Percentiles rank a stretch among this genome's conserved stretches.
Evolutionary conservation across 1,140 invertebrate species (phyloP).

Genomic region (Drosophila burlai): DNA sequence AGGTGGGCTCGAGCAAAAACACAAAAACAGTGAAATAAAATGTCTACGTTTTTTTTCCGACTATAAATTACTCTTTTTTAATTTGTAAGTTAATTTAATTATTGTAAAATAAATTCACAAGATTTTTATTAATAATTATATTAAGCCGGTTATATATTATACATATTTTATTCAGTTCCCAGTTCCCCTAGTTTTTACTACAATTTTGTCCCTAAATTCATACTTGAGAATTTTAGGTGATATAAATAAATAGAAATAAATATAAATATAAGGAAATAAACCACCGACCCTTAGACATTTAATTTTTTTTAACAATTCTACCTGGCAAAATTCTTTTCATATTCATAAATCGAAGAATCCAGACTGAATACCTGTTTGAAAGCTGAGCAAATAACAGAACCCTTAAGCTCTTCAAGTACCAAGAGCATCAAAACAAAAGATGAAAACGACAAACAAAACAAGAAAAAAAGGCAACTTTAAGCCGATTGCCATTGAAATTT

Average conservation of each 20-base stretch:
- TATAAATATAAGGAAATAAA: no score
- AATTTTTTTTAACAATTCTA: background rate
- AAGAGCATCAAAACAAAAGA: constrained; percentile 13
- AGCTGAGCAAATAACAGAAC: constrained; percentile 23
- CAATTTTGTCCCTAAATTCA: background rate
- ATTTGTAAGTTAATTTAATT: background rate
- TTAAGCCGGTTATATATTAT: no score
- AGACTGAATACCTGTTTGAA: constrained; percentile 1
- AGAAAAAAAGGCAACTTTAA: constrained; percentile 7
- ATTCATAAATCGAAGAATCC: background rate
- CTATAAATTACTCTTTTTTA: constrained; percentile 5
- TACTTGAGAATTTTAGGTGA: background rate
- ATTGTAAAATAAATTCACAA: background rate
- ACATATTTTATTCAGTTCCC: background rate
- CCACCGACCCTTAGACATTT: no score
- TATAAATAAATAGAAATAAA: no score
- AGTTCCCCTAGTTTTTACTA: background rate
- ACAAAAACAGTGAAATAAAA: constrained; percentile 5
- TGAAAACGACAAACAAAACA: constrained; percentile 13
- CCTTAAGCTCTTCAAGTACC: constrained; percentile 13
- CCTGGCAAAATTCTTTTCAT: background rate
- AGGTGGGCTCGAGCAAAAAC: constrained; percentile 45
- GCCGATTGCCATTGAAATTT: constrained; percentile 29
- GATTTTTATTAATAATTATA: background rate
- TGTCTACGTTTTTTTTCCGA: background rate